Conservation (phyloP, 92 coral and sea anemone species). For the Ricordea florida region DNA sequence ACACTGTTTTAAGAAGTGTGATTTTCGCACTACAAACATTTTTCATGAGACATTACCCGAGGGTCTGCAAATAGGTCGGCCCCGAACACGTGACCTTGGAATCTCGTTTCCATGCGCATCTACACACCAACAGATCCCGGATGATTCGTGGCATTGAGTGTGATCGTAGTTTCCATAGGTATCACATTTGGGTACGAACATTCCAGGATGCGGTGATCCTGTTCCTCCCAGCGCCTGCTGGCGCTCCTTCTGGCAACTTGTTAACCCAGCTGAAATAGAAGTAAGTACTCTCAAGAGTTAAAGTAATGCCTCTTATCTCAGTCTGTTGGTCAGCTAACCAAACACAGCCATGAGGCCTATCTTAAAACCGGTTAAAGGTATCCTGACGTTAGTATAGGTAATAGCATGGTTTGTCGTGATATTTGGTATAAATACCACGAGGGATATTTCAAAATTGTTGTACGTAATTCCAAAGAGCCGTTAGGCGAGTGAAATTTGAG, state of each 20-base stretch:
- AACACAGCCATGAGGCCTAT: no score
- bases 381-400: no score
- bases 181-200: conserved; percentile 80
- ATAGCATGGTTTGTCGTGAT: no score
- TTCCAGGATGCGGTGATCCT: conserved; percentile 71
- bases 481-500: no score
- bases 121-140: conserved; percentile 95
- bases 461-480: no score
- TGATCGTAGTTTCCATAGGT: conserved; percentile 73
- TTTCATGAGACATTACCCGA: conserved; percentile 22
- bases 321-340: no score
- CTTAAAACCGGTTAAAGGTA: no score
- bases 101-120: conserved; percentile 76
- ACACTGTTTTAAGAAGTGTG: background rate
- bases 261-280: conserved; percentile 64
- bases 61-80: conserved; percentile 73
- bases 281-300: no score
- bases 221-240: conserved; percentile 72
- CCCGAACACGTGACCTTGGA: conserved; percentile 70
- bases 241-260: conserved; percentile 76
- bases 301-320: no score
- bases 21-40: background rate
- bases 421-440: no score
- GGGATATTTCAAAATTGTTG: no score
- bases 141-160: conserved; percentile 78